These are phyloP conservation scores for Panthera leo DNA, from an alignment of 2,113 vertebrate genomes.

Conservation along the genomic window DNA sequence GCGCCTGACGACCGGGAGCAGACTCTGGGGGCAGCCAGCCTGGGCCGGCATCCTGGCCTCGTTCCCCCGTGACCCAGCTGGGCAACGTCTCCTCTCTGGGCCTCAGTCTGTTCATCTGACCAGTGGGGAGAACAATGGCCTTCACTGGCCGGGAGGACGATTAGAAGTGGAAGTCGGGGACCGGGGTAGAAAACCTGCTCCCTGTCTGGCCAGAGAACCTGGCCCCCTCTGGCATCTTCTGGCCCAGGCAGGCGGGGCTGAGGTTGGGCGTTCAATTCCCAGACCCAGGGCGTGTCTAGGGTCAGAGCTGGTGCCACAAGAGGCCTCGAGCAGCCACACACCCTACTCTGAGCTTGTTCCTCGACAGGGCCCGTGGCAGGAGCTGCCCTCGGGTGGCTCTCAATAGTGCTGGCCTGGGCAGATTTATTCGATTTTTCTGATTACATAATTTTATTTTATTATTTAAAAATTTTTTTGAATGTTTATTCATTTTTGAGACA, in stretches of 20 bases:
- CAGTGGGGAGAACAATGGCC: neutral
- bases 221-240: neutral
- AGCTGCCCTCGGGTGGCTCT: too few relatives aligned
- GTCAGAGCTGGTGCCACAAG: rapidly evolving
- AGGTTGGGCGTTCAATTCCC: neutral
- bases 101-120: neutral
- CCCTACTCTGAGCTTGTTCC: rapidly evolving
- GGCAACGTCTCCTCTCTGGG: neutral
- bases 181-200: neutral
- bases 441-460: neutral
- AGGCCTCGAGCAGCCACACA: rapidly evolving
- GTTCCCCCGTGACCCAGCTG: neutral
- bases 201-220: rapidly evolving
- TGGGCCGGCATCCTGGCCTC: neutral
- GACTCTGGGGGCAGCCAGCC: neutral
- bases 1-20: rapidly evolving
- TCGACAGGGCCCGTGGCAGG: rapidly evolving
- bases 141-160: neutral
- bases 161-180: neutral
- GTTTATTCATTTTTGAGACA: too few relatives aligned
- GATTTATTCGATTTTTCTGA: neutral
- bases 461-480: too few relatives aligned
- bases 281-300: too few relatives aligned
- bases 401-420: neutral
- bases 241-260: neutral